A percentile compares a stretch with the other conserved stretches of the same genome.
Conservation (phyloP, 2,888 invertebrate species). For the Drosophila picticornis region DNA sequence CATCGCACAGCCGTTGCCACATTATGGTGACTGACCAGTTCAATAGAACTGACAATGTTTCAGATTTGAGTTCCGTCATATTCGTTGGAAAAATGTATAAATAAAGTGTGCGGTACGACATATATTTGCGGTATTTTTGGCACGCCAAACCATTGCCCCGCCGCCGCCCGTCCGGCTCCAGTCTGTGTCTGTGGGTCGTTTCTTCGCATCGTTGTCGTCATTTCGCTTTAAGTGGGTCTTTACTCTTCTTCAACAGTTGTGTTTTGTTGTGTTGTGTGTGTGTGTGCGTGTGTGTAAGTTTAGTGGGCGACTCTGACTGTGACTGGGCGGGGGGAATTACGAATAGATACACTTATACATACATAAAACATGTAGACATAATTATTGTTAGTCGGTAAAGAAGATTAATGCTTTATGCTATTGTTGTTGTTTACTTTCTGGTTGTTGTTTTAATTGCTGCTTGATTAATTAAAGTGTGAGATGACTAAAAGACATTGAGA, state of each 20-base stretch:
- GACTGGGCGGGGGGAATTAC: not conserved
- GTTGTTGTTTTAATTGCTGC: constrained; percentile 38
- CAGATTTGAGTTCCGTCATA: constrained; percentile 59
- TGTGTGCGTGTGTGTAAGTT: constrained; percentile 12
- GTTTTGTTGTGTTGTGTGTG: not conserved
- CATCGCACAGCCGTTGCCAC: not conserved
- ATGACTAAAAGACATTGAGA: constrained; percentile 45
- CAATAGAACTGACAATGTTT: constrained; percentile 49
- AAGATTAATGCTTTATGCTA: constrained; percentile 36
- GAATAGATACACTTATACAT: constrained; percentile 18
- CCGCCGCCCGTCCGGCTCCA: not conserved
- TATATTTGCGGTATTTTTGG: constrained; percentile 64
- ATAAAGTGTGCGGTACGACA: constrained; percentile 44
- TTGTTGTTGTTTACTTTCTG: constrained; percentile 19
- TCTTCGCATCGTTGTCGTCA: constrained; percentile 55
- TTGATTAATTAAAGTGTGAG: constrained; percentile 65
- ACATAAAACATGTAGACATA: constrained; percentile 16
- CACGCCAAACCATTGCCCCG: constrained; percentile 36
- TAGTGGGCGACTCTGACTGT: constrained; percentile 2
- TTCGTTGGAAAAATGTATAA: constrained; percentile 60
- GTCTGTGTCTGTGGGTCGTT: constrained; percentile 14
- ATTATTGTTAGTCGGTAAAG: constrained; percentile 37
- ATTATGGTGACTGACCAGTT: constrained; percentile 6
- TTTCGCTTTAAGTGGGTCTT: constrained; percentile 57
- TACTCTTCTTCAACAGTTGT: constrained; percentile 19